phyloP scores from a whole-genome alignment of 2,888 invertebrate genomes.

The Stegana nigrithorax region DNA sequence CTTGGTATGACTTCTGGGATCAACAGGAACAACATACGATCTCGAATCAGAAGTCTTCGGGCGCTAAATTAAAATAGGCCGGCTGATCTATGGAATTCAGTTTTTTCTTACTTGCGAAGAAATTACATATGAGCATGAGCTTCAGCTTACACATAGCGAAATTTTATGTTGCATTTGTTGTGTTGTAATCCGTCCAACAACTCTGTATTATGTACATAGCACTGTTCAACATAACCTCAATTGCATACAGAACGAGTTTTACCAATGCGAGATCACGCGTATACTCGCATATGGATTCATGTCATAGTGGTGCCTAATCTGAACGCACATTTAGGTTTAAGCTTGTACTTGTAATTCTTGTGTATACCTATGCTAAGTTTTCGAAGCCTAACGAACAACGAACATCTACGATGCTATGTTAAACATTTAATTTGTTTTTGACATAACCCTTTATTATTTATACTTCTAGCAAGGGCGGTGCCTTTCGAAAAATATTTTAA shows the following conservation, averaged over 20 bases:
- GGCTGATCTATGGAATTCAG: conserved; percentile 45
- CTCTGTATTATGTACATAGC: too few relatives aligned
- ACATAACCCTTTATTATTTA: conserved; percentile 37
- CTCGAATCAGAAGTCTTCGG: conserved; percentile 40
- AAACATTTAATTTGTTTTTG: conserved; percentile 12
- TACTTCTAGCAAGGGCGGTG: conserved; percentile 64
- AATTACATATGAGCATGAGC: too few relatives aligned
- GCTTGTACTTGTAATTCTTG: background rate
- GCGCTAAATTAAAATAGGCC: conserved; percentile 47
- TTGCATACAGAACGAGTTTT: too few relatives aligned
- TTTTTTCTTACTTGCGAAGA: conserved; percentile 62
- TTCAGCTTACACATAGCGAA: too few relatives aligned
- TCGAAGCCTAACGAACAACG: background rate
- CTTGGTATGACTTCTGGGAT: conserved; percentile 90
- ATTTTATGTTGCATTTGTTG: too few relatives aligned
- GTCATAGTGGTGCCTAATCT: conserved; percentile 4
- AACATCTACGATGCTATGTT: background rate
- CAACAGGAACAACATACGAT: conserved; percentile 53
- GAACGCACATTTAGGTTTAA: conserved; percentile 5
- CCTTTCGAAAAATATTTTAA: conserved; percentile 62
- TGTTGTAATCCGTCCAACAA: too few relatives aligned
- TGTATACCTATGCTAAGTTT: background rate
- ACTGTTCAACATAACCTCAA: too few relatives aligned
- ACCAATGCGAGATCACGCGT: conserved; percentile 28
- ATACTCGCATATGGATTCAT: background rate